phyloP scores from a whole-genome alignment of 1,140 invertebrate species.

The Saccostrea echinata region DNA sequence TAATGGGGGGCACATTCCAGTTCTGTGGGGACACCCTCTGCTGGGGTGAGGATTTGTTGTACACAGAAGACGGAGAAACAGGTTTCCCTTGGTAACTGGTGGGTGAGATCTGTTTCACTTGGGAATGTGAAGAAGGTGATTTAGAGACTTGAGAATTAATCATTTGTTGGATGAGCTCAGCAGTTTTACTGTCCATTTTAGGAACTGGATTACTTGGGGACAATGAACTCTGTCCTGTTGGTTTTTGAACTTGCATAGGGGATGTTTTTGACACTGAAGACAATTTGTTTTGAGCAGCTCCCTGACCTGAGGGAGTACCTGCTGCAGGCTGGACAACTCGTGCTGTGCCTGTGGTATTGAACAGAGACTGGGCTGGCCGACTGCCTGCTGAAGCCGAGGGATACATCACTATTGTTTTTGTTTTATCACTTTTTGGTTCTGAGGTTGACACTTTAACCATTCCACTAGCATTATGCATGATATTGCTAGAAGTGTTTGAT shows the following conservation, averaged over 20 bases:
- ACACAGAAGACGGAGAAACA: slow-evolving; percentile 14
- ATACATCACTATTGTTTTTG: not conserved
- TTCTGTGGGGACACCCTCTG: not conserved
- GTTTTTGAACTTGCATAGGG: slow-evolving; percentile 24
- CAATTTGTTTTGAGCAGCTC: not conserved
- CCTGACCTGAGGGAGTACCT: slow-evolving; percentile 30
- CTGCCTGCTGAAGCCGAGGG: not conserved
- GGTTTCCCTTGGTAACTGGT: slow-evolving; percentile 18
- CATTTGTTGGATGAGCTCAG: slow-evolving; percentile 53
- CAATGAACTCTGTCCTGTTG: slow-evolving; percentile 20
- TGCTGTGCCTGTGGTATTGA: slow-evolving; percentile 6
- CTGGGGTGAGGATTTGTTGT: slow-evolving; percentile 27
- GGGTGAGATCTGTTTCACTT: slow-evolving; percentile 32
- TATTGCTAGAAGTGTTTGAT: not conserved
- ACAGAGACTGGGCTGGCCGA: slow-evolving; percentile 5
- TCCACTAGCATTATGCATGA: slow-evolving; percentile 1
- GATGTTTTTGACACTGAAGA: not conserved
- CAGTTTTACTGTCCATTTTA: slow-evolving; percentile 43
- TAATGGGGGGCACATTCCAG: slow-evolving; percentile 32
- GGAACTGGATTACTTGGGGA: slow-evolving; percentile 30
- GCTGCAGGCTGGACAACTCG: not conserved
- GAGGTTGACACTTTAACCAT: not conserved
- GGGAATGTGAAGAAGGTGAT: not conserved
- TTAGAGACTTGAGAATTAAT: slow-evolving; percentile 41
- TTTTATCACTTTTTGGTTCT: slow-evolving; percentile 36